Base-by-base conservation (phyloP, 64 coral and sea anemone genomes). In the Actinia tenebrosa region DNA sequence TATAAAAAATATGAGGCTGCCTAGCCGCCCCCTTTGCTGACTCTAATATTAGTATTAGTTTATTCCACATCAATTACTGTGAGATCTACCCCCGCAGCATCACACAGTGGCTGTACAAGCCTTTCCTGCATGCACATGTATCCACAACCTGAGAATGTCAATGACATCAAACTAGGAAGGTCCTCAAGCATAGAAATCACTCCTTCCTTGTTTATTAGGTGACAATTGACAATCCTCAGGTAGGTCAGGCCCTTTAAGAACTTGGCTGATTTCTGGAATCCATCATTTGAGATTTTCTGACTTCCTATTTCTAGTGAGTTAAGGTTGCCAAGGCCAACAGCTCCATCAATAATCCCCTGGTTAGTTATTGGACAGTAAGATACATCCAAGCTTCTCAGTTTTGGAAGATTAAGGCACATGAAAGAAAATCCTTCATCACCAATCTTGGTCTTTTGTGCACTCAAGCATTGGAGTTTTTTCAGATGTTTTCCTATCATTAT, bases 191-290 rank as follows among this genome's bases (percentile, higher is more conserved):
- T 71, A 25, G 22, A 71, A 23, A 71, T 10, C 66, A 71, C 66
- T 10, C 19, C 23, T 71, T 23, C 22, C 23, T 71, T 71, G 66
- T 19, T n/a, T 25, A 71, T 30, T 8, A 71, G 11, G 22, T 27
- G 22, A 27, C 19, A n/a, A 3, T 10, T 27, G 9, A 80, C 78
- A 80, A 45, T 45, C 25, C 25, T 98, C 79, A 98, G 64, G 84
- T 95, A 87, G 0, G 93, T 95, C 71, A 98, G 87, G 17, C 87
- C 96, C 15, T 83, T 84, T 30, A 94, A 62, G 25, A 92, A 62
- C 43, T 87, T 84, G 53, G 94, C 80, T 30, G 89, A 79, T 16
- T 50, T 56, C 53, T 53, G 27, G 45, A 82, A 45, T 42, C 83
- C 53, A 3, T 84, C 52, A 45, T 60, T 84, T 15, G 47, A 17